phyloP scores from a whole-genome alignment of 2,113 vertebrate genomes.

The Hemiscyllium ocellatum region DNA sequence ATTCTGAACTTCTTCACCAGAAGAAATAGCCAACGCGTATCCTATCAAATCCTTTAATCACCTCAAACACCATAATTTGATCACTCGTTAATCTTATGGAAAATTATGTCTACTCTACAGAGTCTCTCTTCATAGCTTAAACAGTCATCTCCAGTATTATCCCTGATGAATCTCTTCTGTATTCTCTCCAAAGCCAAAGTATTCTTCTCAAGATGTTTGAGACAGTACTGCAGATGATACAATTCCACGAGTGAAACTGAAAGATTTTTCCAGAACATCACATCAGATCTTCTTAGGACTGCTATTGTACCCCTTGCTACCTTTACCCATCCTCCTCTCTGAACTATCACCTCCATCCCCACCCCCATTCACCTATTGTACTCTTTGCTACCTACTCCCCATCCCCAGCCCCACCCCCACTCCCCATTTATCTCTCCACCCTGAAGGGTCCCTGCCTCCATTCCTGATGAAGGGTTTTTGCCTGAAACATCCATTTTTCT shows the following conservation, averaged over 20 bases:
- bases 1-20: not conserved
- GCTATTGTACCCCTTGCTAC: no score
- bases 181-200: not conserved
- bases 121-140: not conserved
- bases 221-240: not conserved
- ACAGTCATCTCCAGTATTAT: not conserved
- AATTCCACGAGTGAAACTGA: not conserved
- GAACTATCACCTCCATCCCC: no score
- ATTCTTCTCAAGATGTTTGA: not conserved
- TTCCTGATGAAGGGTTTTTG: no score
- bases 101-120: not conserved
- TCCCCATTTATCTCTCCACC: no score
- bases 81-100: not conserved
- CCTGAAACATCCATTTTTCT: no score
- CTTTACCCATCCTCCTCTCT: no score
- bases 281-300: not conserved
- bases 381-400: no score
- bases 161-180: not conserved
- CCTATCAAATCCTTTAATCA: not conserved
- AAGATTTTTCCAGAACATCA: not conserved
- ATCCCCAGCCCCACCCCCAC: no score
- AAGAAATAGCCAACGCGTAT: not conserved
- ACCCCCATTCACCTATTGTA: no score
- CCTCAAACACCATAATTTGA: not conserved
- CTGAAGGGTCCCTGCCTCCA: no score